A percentile compares a stretch with the other conserved stretches of the same genome.
Evolutionary conservation across 2,797 vertebrate genomes (phyloP).

Genomic region (Danionella dracula): DNA sequence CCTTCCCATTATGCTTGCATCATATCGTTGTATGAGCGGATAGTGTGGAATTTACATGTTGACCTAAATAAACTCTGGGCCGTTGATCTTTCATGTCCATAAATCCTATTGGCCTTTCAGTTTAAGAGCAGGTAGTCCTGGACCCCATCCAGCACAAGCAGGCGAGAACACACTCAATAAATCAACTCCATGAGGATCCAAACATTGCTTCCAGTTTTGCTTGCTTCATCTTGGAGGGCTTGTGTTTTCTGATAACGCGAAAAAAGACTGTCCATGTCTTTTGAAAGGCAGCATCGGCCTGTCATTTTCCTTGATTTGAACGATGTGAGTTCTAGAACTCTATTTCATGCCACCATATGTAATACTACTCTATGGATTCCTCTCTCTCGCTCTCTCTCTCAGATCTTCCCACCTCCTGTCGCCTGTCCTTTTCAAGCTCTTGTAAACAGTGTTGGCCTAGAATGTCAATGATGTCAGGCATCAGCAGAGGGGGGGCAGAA

Average conservation of each 20-base stretch:
- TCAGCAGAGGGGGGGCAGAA: not conserved
- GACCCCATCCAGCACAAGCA: not conserved
- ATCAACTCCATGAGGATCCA: not conserved
- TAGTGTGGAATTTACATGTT: not conserved
- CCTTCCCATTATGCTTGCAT: not conserved
- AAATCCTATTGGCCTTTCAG: slow-evolving; percentile 26
- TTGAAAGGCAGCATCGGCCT: not conserved
- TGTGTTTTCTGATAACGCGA: not conserved
- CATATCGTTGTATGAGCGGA: not conserved
- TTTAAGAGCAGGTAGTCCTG: not conserved
- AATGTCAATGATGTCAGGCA: slow-evolving; percentile 32
- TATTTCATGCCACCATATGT: not conserved
- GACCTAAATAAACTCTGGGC: slow-evolving; percentile 9
- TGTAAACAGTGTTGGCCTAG: slow-evolving; percentile 37
- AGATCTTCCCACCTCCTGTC: slow-evolving; percentile 6
- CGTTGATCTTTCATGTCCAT: slow-evolving; percentile 15
- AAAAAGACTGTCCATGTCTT: not conserved
- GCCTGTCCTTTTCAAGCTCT: not conserved
- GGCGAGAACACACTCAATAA: not conserved
- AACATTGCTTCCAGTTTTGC: not conserved
- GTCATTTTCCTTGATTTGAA: not conserved
- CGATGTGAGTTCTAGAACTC: not conserved
- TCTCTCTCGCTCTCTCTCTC: not conserved
- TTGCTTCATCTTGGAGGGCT: not conserved
- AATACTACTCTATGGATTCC: not conserved